Percentiles rank a stretch among this genome's conserved stretches.
These are phyloP conservation scores for Ceratosolen solmsi DNA, from an alignment of 1,140 invertebrate species.

Conservation along the genomic window DNA sequence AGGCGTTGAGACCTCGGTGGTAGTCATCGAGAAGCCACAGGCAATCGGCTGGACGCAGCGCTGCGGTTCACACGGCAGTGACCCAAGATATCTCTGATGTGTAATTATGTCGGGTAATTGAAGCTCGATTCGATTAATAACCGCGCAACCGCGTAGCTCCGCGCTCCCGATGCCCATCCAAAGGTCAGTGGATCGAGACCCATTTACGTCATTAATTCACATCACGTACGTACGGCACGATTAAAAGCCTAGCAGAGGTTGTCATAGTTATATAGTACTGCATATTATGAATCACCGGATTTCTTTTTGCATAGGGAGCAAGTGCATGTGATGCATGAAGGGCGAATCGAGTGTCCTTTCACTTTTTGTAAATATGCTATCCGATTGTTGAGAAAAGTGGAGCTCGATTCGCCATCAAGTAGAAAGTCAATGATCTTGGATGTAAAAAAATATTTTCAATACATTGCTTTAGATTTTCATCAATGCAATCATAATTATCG, in stretches of 20 bases:
- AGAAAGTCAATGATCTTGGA: too few relatives aligned
- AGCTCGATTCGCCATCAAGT: too few relatives aligned
- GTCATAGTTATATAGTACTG: not conserved
- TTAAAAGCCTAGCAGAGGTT: not conserved
- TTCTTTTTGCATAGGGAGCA: not conserved
- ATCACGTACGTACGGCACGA: not conserved
- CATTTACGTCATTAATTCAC: constrained; percentile 1
- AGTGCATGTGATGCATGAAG: not conserved
- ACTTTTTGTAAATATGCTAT: too few relatives aligned
- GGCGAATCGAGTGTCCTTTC: too few relatives aligned
- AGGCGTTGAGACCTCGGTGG: constrained; percentile 1
- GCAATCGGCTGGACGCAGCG: not conserved
- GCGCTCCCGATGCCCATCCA: not conserved
- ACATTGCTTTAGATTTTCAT: too few relatives aligned
- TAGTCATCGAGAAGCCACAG: constrained; percentile 42
- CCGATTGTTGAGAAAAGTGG: too few relatives aligned
- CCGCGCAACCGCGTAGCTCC: constrained; percentile 44
- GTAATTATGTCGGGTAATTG: constrained; percentile 67
- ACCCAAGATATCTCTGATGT: constrained; percentile 58
- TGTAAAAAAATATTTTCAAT: too few relatives aligned
- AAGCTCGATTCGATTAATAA: constrained; percentile 68
- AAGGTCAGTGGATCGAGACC: not conserved
- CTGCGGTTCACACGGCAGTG: not conserved
- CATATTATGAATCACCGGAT: not conserved
- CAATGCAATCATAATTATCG: too few relatives aligned